phyloP scores from a whole-genome alignment of 2,797 vertebrate genomes.

The Neoniphon sammara region DNA sequence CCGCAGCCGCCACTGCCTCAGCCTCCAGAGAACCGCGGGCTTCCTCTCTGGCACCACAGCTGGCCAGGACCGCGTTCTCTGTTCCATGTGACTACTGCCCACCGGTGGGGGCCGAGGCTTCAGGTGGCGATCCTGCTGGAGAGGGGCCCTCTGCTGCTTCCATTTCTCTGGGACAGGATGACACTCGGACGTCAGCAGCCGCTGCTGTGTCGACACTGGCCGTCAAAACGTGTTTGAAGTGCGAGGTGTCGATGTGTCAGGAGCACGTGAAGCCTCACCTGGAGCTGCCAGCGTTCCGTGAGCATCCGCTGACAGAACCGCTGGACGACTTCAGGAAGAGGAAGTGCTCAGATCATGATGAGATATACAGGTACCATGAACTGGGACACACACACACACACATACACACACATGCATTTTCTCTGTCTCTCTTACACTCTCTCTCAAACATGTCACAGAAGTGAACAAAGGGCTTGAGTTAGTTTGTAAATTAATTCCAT shows the following conservation, averaged over 20 bases:
- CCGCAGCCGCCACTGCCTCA: background rate
- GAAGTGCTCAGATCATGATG: conserved; percentile 82
- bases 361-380: conserved; percentile 74
- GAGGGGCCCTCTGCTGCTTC: background rate
- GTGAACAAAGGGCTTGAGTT: no score
- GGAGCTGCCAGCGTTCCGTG: conserved; percentile 80
- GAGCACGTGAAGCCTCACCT: conserved; percentile 82
- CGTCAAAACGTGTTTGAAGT: conserved; percentile 84
- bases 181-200: background rate
- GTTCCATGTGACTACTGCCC: conserved; percentile 80
- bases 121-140: rapidly evolving
- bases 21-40: conserved; percentile 25
- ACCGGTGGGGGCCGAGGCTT: conserved; percentile 3
- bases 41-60: background rate
- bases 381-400: background rate
- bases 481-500: no score
- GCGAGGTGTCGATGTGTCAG: conserved; percentile 85
- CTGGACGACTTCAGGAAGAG: conserved; percentile 78
- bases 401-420: background rate
- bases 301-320: conserved; percentile 82
- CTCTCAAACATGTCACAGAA: no score
- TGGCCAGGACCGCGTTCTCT: background rate
- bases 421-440: no score
- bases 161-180: conserved; percentile 23
- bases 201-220: conserved; percentile 41